Evolutionary conservation across 2,888 invertebrate species (phyloP).

Genomic region (Dinocampus coccinellae): DNA sequence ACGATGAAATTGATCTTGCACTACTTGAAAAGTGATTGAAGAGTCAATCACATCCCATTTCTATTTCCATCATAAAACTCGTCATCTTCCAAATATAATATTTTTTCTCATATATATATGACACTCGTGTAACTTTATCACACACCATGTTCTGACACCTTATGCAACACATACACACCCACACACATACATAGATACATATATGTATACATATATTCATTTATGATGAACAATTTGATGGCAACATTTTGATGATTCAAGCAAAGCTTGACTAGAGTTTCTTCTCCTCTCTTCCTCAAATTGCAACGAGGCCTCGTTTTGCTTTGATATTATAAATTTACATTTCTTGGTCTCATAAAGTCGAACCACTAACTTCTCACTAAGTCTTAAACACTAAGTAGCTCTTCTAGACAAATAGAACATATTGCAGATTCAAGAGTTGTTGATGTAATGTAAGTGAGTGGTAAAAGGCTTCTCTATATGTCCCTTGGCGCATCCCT

Average conservation of each 20-base stretch:
- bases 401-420: slow-evolving; percentile 45
- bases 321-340: slow-evolving; percentile 52
- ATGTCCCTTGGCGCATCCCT: slow-evolving; percentile 15
- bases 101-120: background rate
- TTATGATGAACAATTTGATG: background rate
- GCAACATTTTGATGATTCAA: slow-evolving; percentile 25
- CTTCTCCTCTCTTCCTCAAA: slow-evolving; percentile 4
- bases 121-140: too few species aligned
- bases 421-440: slow-evolving; percentile 42
- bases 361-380: slow-evolving; percentile 43
- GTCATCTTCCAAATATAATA: background rate
- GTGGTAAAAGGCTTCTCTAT: slow-evolving; percentile 38
- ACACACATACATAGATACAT: background rate
- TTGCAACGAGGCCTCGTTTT: slow-evolving; percentile 32
- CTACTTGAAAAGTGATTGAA: background rate
- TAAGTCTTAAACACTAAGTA: slow-evolving; percentile 47
- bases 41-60: background rate
- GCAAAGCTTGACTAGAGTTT: slow-evolving; percentile 18
- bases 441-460: slow-evolving; percentile 53
- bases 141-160: background rate
- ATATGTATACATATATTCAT: background rate
- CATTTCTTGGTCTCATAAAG: slow-evolving; percentile 47
- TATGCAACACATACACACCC: background rate
- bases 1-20: background rate
- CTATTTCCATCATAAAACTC: background rate